Evolutionary conservation across 2,113 vertebrate genomes (phyloP), one percentile per base, ranked within the genome.

Genomic region (Chaetorhynchus papuensis): DNA sequence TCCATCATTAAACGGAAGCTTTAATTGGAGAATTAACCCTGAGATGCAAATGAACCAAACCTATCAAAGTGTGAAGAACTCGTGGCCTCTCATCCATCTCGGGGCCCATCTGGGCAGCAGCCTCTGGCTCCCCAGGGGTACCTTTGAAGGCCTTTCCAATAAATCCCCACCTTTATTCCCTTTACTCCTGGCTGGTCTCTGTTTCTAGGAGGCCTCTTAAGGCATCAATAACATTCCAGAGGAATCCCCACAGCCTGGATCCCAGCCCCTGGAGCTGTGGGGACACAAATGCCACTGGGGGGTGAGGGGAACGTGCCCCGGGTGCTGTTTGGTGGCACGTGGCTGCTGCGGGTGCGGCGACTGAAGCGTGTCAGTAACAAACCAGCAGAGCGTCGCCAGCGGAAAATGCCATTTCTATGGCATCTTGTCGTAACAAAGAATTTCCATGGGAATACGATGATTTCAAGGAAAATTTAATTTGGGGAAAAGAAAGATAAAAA

Each of bases 381-480:
- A 77, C 83, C 83, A 77, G 23, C 79, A 45, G 66, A 94, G 71
- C 88, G 28, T n/a, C 86, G 63, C 88, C 88, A 83, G 85, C 85
- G 90, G 94, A 83, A 96, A 96, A 94, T 90, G 92, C 85, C 90
- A 94, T 92, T 92, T 74, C 70, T 70, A 53, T 54, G 88, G 94
- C 54, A 59, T 65, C 80, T 83, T 66, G 85, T 57, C 61, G 90
- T 22, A 76, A 92, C 77, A 83, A 94, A 70, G 85, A 74, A 97
- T 92, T 97, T 92, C 94, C 94, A 47, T 39, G 92, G 92, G 94
- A 94, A 95, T 88, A 59, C 90, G 86, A 66, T 70, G 95, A 88
- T 95, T 95, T 95, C 90, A 94, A 89, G 88, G 92, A 94, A 92
- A 95, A 92, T 96, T 89, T 88, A 86, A 95, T 94, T 94, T 90